phyloP scores from a whole-genome alignment of 2,797 vertebrate species.

The Clamator glandarius region DNA sequence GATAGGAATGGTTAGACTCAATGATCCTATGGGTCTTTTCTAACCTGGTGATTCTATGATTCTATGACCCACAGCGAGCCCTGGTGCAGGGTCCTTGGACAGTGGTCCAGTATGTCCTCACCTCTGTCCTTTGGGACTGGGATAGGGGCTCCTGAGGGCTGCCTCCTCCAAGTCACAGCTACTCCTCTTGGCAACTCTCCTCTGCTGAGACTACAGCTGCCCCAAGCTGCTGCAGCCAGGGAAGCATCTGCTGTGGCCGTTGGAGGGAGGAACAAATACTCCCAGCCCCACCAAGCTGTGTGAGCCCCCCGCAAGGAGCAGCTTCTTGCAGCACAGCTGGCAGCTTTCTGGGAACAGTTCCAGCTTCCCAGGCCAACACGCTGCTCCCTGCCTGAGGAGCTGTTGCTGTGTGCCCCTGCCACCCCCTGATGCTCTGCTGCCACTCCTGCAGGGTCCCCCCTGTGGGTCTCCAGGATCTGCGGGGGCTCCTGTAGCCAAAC shows the following conservation, averaged over 20 bases:
- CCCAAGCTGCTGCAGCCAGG: background rate
- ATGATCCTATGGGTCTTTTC: too few relatives aligned
- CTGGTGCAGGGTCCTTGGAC: background rate
- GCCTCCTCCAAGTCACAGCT: accelerated
- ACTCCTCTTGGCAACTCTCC: background rate
- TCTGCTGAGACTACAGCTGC: background rate
- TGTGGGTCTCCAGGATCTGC: accelerated
- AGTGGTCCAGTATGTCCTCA: accelerated
- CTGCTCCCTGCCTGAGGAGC: background rate
- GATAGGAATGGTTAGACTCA: too few relatives aligned
- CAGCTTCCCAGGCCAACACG: accelerated
- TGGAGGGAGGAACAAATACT: background rate
- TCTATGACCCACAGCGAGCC: background rate
- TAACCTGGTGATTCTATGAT: too few relatives aligned
- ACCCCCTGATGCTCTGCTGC: accelerated
- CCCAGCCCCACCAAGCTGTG: background rate
- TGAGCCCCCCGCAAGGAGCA: background rate
- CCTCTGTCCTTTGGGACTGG: accelerated
- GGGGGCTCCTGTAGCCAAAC: background rate
- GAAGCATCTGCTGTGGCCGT: background rate
- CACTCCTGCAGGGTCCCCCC: background rate
- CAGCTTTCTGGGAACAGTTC: background rate
- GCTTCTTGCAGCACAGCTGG: background rate
- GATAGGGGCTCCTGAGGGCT: background rate
- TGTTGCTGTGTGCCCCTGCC: background rate